Base-by-base conservation (phyloP, 64 coral and sea anemone species). In the Actinia tenebrosa region DNA sequence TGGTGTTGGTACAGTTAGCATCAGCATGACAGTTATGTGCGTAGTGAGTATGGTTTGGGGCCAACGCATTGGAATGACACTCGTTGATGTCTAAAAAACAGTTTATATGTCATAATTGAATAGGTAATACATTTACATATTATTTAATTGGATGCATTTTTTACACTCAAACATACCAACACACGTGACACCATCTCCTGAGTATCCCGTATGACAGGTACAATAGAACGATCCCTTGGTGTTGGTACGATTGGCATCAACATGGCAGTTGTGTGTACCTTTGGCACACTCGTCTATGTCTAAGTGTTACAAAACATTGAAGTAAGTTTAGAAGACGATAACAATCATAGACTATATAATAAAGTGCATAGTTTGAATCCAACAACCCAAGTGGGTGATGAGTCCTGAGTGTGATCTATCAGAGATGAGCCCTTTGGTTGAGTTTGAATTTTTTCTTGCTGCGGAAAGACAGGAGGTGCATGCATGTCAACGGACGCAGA, bases 1-100 rank as follows among this genome's bases (percentile, higher is more conserved):
- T 95, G 14, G 90, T 95, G 80, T 95, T 91, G 75, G 89, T 91
- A 71, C 93, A 95, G 50, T 91, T 95, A 22, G 89, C 89, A 80
- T 91, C 89, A 10, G 79, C 37, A 58, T 94, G 89, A 56, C 89
- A 94, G 86, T 94, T 88, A 53, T 94, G 89, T 11, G 82, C 80
- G 52, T 89, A 89, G 23, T 84, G 44, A 7, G 11, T 77, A 60
- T 89, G 88, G 8, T 89, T 6, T 2, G 23, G 60, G 16, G 88
- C 50, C 37, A 89, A 50, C 16, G 80, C 56, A 14, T 68, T 79
- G 5, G 56, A 68, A 44, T 69, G 26, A 45, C 93, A 94, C 61
- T 94, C 93, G 68, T 91, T 84, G 50, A 91, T 91, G 64, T 94
- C 93, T 94, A 87, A 58, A 46, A 26, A 86, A 53, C 30, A 5